phyloP scores from a whole-genome alignment of 1,140 invertebrate species.

The Polyergus mexicanus region DNA sequence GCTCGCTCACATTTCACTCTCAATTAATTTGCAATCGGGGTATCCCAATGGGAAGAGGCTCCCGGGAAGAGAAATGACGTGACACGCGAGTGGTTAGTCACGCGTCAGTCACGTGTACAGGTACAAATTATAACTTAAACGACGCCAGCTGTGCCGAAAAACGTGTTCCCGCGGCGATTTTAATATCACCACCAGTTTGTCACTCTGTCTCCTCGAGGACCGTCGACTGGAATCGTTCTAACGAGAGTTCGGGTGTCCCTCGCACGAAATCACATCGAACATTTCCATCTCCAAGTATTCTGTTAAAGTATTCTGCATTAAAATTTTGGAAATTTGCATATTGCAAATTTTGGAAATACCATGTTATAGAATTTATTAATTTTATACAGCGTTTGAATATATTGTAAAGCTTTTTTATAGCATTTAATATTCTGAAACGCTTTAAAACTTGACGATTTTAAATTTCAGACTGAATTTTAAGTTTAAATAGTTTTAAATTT shows the following conservation, averaged over 20 bases:
- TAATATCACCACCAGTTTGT: conserved; percentile 70
- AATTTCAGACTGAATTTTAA: no score
- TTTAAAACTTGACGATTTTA: no score
- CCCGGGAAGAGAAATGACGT: conserved; percentile 73
- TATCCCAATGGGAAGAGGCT: conserved; percentile 66
- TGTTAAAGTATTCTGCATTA: neutral
- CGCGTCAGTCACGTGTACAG: conserved; percentile 73
- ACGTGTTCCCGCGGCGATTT: conserved; percentile 69
- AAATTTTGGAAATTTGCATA: neutral
- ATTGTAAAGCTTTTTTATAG: no score
- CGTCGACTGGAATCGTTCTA: conserved; percentile 27
- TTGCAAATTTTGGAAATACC: no score
- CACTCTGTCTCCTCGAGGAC: conserved; percentile 38
- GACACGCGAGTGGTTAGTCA: conserved; percentile 76
- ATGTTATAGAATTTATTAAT: no score
- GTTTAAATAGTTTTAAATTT: neutral
- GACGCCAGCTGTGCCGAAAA: conserved; percentile 64
- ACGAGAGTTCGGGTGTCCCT: neutral
- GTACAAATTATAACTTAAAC: conserved; percentile 70
- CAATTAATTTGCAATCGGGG: conserved; percentile 76
- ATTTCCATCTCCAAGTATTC: neutral
- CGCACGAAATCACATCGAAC: neutral
- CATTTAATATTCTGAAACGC: no score
- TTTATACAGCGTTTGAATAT: no score
- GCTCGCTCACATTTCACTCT: conserved; percentile 73